Conservation (phyloP, 2,113 vertebrate species). For the Tetrax tetrax region DNA sequence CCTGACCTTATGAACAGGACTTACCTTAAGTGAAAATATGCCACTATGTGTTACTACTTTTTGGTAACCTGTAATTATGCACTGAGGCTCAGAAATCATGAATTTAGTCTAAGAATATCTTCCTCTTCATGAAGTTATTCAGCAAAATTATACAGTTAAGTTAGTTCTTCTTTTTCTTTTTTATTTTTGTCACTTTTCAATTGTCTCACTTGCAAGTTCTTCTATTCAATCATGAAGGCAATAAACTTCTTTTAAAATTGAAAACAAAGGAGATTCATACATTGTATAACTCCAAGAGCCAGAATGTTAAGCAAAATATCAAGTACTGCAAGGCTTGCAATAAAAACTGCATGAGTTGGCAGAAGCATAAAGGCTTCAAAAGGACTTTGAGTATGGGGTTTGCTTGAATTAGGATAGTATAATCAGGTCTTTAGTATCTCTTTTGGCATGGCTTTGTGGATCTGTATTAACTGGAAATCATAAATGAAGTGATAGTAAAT, state of each 20-base stretch:
- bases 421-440: conserved; percentile 40
- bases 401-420: conserved; percentile 28
- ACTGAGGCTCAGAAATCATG: not conserved
- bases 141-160: not conserved
- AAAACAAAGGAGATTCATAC: not conserved
- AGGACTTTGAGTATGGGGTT: conserved; percentile 8
- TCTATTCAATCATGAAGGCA: not conserved
- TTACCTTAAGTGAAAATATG: not conserved
- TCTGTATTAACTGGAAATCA: conserved; percentile 27
- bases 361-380: conserved; percentile 43
- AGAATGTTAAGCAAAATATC: not conserved
- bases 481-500: conserved; percentile 49
- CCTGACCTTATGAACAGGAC: not conserved
- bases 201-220: not conserved
- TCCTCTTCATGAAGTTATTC: not conserved
- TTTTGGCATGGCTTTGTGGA: conserved; percentile 2
- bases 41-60: not conserved
- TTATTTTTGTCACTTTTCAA: not conserved
- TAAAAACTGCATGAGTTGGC: conserved; percentile 42
- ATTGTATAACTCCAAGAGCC: not conserved
- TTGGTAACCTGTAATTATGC: not conserved
- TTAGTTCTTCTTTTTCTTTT: not conserved
- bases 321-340: conserved; percentile 45
- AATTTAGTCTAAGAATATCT: not conserved
- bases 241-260: not conserved